Conservation (phyloP, 2,888 invertebrate genomes). For the Ochlodes sylvanus region DNA sequence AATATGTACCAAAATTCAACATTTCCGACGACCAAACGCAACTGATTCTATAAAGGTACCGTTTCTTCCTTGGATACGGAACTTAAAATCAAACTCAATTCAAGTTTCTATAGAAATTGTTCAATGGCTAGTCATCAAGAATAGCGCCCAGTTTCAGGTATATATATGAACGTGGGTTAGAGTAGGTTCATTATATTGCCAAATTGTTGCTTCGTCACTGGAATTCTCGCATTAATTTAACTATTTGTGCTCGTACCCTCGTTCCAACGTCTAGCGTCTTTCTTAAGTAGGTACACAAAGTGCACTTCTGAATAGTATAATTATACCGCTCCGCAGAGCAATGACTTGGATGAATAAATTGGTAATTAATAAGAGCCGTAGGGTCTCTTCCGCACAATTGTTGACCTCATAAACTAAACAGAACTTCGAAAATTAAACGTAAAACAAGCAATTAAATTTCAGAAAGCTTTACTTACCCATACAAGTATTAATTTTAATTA, state of each 20-base stretch:
- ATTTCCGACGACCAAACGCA: no score
- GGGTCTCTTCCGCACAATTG: slow-evolving; percentile 3
- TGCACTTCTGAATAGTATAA: slow-evolving; percentile 24
- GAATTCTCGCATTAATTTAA: slow-evolving; percentile 72
- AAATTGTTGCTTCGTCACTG: slow-evolving; percentile 53
- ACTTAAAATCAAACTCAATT: no score
- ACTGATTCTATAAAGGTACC: no score
- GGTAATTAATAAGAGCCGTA: slow-evolving; percentile 24
- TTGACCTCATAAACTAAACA: slow-evolving; percentile 11
- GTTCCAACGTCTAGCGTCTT: slow-evolving; percentile 40
- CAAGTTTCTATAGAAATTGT: no score
- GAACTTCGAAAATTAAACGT: not conserved
- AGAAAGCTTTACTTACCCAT: not conserved
- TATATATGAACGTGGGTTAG: no score
- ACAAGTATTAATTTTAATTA: slow-evolving; percentile 1
- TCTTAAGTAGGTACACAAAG: slow-evolving; percentile 29
- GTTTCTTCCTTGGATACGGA: no score
- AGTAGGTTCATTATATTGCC: slow-evolving; percentile 16
- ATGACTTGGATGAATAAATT: slow-evolving; percentile 26
- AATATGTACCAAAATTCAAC: no score
- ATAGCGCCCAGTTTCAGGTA: no score
- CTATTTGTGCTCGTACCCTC: slow-evolving; percentile 58
- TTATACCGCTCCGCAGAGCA: slow-evolving; percentile 13
- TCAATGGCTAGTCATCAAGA: no score
- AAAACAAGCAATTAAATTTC: slow-evolving; percentile 4